phyloP scores from a whole-genome alignment of 1,140 invertebrate species.

The Arion vulgaris region DNA sequence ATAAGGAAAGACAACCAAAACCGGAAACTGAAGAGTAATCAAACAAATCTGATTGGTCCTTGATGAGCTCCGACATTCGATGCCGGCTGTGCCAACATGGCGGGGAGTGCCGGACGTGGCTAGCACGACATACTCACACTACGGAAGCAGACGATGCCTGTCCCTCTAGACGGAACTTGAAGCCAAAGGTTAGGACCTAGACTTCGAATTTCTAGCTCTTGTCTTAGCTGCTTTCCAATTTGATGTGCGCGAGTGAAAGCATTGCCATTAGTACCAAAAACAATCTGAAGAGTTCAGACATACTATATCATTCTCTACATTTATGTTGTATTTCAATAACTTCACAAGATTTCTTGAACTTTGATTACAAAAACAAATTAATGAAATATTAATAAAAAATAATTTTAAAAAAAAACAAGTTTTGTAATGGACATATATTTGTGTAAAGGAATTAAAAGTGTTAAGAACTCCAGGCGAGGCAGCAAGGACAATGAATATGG shows the following conservation, averaged over 20 bases:
- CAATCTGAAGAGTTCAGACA: too few species aligned
- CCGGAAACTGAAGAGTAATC: conserved; percentile 35
- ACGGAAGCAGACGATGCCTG: conserved; percentile 2
- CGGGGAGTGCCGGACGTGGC: not conserved
- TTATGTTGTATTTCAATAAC: too few species aligned
- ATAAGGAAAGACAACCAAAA: conserved; percentile 24
- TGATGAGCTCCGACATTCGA: conserved; percentile 28
- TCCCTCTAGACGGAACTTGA: conserved; percentile 6
- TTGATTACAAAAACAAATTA: too few species aligned
- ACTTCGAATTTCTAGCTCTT: not conserved
- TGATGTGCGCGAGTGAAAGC: not conserved
- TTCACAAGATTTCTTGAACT: too few species aligned
- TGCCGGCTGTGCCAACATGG: conserved; percentile 6
- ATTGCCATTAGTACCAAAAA: too few species aligned
- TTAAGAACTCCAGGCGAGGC: too few species aligned
- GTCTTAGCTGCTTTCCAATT: not conserved
- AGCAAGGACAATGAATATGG: too few species aligned
- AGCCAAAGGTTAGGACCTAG: not conserved
- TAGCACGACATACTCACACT: not conserved
- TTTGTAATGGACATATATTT: too few species aligned
- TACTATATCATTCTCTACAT: too few species aligned
- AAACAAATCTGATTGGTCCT: conserved; percentile 37
- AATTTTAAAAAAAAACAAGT: too few species aligned
- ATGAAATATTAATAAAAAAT: too few species aligned
- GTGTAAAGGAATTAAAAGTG: too few species aligned